A percentile compares a stretch with the other conserved stretches of the same genome.
These are phyloP conservation scores for Toxotes jaculatrix DNA, from an alignment of 2,113 vertebrate species.

Conservation along the genomic window DNA sequence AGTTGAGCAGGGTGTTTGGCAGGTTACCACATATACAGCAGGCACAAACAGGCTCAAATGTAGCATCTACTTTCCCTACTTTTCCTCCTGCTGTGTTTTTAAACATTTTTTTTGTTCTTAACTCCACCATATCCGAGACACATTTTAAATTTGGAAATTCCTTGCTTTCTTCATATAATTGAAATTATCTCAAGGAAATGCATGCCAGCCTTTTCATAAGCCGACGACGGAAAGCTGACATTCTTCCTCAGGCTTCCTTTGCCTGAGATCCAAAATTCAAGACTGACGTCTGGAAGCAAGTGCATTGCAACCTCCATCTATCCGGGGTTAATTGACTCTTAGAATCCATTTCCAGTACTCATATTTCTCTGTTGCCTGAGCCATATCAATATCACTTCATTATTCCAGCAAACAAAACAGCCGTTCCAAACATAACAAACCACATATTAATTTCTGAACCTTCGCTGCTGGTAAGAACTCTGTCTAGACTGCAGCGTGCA, in stretches of 20 bases:
- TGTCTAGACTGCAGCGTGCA: slow-evolving; percentile 18
- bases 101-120: background rate
- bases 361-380: slow-evolving; percentile 62
- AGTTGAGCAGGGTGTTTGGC: background rate
- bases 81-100: background rate
- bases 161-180: slow-evolving; percentile 60
- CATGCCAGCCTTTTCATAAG: slow-evolving; percentile 50
- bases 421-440: slow-evolving; percentile 63
- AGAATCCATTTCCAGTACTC: slow-evolving; percentile 75
- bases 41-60: background rate
- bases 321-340: slow-evolving; percentile 81
- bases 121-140: background rate
- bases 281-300: slow-evolving; percentile 62
- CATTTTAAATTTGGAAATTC: slow-evolving; percentile 35
- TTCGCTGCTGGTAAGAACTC: slow-evolving; percentile 37
- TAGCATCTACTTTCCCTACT: background rate
- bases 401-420: slow-evolving; percentile 76
- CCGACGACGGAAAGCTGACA: slow-evolving; percentile 24
- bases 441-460: slow-evolving; percentile 65
- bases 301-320: slow-evolving; percentile 72
- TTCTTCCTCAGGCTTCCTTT: slow-evolving; percentile 66
- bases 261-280: slow-evolving; percentile 65
- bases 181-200: slow-evolving; percentile 56
- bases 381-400: slow-evolving; percentile 76
- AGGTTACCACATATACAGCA: background rate